Evolutionary conservation across 2,797 vertebrate species (phyloP).

Genomic region (Hyperoplus immaculatus): DNA sequence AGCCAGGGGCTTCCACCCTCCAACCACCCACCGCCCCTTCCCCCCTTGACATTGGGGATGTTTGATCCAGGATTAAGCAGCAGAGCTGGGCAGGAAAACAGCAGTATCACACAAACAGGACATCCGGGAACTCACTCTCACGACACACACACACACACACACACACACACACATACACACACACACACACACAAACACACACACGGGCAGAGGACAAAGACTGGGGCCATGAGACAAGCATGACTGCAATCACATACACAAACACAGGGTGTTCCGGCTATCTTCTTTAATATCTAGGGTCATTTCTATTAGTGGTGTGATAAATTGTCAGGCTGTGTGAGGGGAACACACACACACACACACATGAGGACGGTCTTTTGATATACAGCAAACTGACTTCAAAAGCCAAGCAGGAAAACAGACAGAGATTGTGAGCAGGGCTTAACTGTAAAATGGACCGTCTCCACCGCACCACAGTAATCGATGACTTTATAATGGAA

Average conservation of each 20-base stretch:
- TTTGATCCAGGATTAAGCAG: slow-evolving; percentile 63
- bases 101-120: slow-evolving; percentile 77
- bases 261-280: background rate
- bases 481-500: too few relatives aligned
- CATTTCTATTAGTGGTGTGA: slow-evolving; percentile 1
- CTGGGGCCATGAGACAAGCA: background rate
- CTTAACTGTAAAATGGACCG: background rate
- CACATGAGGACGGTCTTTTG: background rate
- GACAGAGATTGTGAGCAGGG: background rate
- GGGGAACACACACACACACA: background rate
- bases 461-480: background rate
- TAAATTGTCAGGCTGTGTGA: slow-evolving; percentile 6
- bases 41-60: slow-evolving; percentile 17
- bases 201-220: slow-evolving; percentile 9
- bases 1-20: background rate
- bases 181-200: slow-evolving; percentile 14
- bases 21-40: background rate
- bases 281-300: slow-evolving; percentile 38
- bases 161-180: background rate
- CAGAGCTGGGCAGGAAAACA: slow-evolving; percentile 52
- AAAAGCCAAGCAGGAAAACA: background rate
- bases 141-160: slow-evolving; percentile 31
- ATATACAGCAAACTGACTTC: background rate
- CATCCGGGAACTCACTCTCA: slow-evolving; percentile 63
- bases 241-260: slow-evolving; percentile 32